phyloP scores from a whole-genome alignment of 2,113 vertebrate genomes.

The Reinhardtius hippoglossoides region DNA sequence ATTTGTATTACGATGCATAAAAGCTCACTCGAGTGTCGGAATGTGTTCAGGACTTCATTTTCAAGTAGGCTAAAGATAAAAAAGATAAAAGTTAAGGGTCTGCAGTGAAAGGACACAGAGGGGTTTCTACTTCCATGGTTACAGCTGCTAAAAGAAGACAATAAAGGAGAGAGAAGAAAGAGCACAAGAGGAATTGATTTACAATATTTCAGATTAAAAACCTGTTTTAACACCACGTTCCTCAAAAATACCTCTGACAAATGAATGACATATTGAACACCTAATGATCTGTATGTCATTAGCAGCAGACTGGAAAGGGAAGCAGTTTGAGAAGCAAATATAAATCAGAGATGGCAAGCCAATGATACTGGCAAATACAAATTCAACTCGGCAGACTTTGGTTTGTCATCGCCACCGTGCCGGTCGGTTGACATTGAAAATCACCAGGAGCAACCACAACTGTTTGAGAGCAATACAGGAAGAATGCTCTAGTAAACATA shows the following conservation, averaged over 20 bases:
- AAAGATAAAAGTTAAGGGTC: slow-evolving; percentile 38
- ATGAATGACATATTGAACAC: slow-evolving; percentile 34
- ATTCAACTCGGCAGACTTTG: slow-evolving; percentile 14
- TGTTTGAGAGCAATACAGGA: too few relatives aligned
- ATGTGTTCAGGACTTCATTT: slow-evolving; percentile 60
- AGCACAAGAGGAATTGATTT: background rate
- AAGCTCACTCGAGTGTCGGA: slow-evolving; percentile 66
- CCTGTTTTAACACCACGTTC: background rate
- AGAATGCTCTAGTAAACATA: too few relatives aligned
- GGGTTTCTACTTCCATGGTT: slow-evolving; percentile 5
- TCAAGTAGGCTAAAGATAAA: slow-evolving; percentile 33
- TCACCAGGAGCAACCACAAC: too few relatives aligned
- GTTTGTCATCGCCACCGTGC: background rate
- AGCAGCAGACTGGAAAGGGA: slow-evolving; percentile 33
- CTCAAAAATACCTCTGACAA: slow-evolving; percentile 9
- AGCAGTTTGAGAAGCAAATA: slow-evolving; percentile 39
- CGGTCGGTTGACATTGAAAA: too few relatives aligned
- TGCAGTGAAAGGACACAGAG: slow-evolving; percentile 9
- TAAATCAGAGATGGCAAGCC: slow-evolving; percentile 24
- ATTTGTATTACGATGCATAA: slow-evolving; percentile 60
- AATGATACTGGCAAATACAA: slow-evolving; percentile 4
- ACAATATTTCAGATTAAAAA: background rate
- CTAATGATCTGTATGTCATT: slow-evolving; percentile 28
- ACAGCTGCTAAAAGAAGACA: background rate
- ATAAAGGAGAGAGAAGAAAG: background rate